A percentile compares a stretch with the other conserved stretches of the same genome.
phyloP scores from a whole-genome alignment of 2,888 invertebrate genomes.

The Leptinotarsa haldemani region DNA sequence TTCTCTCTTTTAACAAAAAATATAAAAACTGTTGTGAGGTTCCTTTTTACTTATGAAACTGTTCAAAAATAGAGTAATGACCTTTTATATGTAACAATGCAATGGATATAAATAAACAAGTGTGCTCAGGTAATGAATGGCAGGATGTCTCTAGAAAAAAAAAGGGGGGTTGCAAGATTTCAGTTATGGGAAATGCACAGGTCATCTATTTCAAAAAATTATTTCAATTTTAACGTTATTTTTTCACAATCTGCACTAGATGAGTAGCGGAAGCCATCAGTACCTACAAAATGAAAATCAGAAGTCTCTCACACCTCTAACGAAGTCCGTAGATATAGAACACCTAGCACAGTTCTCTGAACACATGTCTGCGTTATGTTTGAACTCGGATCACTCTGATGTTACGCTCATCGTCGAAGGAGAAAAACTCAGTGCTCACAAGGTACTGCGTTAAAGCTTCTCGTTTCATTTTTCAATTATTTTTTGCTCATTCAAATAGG shows the following conservation, averaged over 20 bases:
- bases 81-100: neutral
- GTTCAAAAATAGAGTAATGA: slow-evolving; percentile 13
- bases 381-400: slow-evolving; percentile 91
- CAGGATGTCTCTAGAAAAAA: too few relatives aligned
- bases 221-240: neutral
- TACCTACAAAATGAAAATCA: slow-evolving; percentile 58
- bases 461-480: neutral
- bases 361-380: slow-evolving; percentile 86
- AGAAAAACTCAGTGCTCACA: slow-evolving; percentile 76
- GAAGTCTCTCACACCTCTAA: slow-evolving; percentile 48
- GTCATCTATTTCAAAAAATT: too few relatives aligned
- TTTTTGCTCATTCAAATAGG: slow-evolving; percentile 58
- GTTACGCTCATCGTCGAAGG: slow-evolving; percentile 89
- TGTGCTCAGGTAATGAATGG: neutral
- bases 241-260: slow-evolving; percentile 52
- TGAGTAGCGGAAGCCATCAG: slow-evolving; percentile 62
- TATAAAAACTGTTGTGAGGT: neutral
- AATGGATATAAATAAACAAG: slow-evolving; percentile 8
- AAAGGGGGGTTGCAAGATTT: too few relatives aligned
- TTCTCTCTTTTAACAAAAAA: neutral
- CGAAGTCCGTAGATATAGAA: slow-evolving; percentile 72
- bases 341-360: slow-evolving; percentile 82
- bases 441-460: slow-evolving; percentile 61
- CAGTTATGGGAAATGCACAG: too few relatives aligned
- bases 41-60: neutral